Evolutionary conservation across 1,140 invertebrate species (phyloP).

Genomic region (Brachionus angularis): DNA sequence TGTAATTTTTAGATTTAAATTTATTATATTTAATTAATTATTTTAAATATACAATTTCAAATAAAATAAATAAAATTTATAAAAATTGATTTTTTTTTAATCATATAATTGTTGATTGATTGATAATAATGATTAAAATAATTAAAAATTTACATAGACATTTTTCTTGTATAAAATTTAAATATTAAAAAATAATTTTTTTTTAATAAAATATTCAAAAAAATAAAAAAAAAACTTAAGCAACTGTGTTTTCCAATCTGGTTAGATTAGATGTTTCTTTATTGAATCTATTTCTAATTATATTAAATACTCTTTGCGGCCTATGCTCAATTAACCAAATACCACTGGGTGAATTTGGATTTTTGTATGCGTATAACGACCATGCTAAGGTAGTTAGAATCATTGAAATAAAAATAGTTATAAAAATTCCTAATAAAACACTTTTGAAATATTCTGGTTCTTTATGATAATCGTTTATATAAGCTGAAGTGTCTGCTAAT

Average conservation of each 20-base stretch:
- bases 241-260: background rate
- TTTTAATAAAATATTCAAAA: no score
- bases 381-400: slow-evolving; percentile 65
- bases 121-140: no score
- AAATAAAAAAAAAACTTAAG: background rate
- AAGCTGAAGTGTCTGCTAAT: background rate
- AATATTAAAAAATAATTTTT: background rate
- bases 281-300: background rate
- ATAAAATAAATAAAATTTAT: no score
- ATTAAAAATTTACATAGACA: background rate
- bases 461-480: background rate
- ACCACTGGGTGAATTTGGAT: slow-evolving; percentile 87
- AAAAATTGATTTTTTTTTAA: no score
- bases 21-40: no score
- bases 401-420: slow-evolving; percentile 67
- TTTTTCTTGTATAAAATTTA: slow-evolving; percentile 1
- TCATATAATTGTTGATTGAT: no score
- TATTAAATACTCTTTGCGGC: background rate
- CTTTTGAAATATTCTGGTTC: slow-evolving; percentile 19
- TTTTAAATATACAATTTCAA: no score
- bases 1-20: no score
- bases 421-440: slow-evolving; percentile 59
- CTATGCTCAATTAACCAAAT: slow-evolving; percentile 80
- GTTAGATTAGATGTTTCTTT: slow-evolving; percentile 28
- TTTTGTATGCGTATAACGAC: slow-evolving; percentile 86